These are phyloP conservation scores for Sitophilus oryzae DNA, from an alignment of 1,140 invertebrate genomes.

Conservation along the genomic window DNA sequence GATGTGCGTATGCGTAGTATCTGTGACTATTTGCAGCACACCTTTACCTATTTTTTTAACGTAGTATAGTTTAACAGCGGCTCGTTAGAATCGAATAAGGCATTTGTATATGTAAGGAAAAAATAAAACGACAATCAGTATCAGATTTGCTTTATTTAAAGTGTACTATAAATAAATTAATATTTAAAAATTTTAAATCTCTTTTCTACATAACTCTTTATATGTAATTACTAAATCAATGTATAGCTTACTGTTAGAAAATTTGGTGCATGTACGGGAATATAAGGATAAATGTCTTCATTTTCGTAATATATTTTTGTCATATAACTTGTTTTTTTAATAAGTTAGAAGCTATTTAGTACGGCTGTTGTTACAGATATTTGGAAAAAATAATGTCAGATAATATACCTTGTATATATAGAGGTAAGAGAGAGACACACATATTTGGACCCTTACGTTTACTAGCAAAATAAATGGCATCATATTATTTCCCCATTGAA, in stretches of 20 bases:
- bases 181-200: background rate
- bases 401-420: constrained; percentile 20
- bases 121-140: background rate
- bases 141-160: background rate
- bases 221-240: background rate
- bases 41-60: too few species aligned
- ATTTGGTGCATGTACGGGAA: background rate
- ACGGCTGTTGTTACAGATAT: background rate
- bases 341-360: background rate
- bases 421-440: background rate
- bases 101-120: background rate
- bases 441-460: constrained; percentile 12
- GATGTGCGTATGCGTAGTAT: too few species aligned
- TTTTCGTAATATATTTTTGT: background rate
- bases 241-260: background rate
- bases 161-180: background rate
- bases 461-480: background rate
- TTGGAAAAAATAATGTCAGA: background rate
- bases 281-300: too few species aligned
- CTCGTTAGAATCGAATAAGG: too few species aligned
- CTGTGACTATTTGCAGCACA: too few species aligned
- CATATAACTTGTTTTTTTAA: background rate
- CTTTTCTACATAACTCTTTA: background rate
- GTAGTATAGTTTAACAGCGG: too few species aligned
- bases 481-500: too few species aligned